phyloP scores from a whole-genome alignment of 2,797 vertebrate species.

The Clamator glandarius region DNA sequence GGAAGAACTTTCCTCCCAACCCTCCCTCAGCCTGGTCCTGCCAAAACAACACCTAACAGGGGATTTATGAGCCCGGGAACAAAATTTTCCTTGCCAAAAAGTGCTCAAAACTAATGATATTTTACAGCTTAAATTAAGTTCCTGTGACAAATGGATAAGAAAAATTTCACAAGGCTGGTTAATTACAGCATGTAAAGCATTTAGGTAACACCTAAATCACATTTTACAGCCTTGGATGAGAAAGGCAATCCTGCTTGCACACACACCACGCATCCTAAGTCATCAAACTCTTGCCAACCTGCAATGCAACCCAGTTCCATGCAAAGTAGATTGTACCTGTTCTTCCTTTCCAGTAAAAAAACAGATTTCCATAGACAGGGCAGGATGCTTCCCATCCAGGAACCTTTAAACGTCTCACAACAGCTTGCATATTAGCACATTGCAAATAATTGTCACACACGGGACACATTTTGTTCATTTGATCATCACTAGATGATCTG shows the following conservation, averaged over 20 bases:
- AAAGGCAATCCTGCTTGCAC: neutral
- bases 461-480: neutral
- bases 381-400: neutral
- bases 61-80: neutral
- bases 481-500: neutral
- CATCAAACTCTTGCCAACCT: neutral
- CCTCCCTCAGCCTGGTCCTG: neutral
- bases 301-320: neutral
- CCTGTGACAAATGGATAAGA: neutral
- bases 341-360: neutral
- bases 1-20: neutral
- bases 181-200: conserved; percentile 13
- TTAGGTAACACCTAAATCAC: conserved; percentile 35
- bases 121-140: conserved; percentile 7
- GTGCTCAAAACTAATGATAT: neutral
- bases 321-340: neutral
- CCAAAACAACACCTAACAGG: neutral
- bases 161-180: conserved; percentile 11
- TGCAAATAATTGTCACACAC: neutral
- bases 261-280: neutral
- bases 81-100: neutral
- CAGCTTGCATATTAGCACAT: neutral
- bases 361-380: neutral
- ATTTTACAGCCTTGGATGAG: conserved; percentile 3
- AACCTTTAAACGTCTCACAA: neutral